These are phyloP conservation scores for Eidolon helvum DNA, from an alignment of 2,113 vertebrate genomes.

Conservation along the genomic window DNA sequence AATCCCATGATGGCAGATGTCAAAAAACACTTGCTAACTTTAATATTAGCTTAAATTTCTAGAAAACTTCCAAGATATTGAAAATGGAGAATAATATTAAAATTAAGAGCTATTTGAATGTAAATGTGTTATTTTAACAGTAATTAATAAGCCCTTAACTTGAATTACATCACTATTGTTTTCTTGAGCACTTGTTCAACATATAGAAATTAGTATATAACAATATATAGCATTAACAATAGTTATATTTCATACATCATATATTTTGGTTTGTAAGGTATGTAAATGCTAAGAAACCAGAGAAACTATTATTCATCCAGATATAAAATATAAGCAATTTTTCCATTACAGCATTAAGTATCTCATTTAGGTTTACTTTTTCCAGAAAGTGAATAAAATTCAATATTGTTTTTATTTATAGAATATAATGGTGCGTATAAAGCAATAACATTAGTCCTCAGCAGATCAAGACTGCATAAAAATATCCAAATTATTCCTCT, in stretches of 20 bases:
- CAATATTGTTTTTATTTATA: not conserved
- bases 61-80: not conserved
- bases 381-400: not conserved
- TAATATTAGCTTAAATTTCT: constrained; percentile 30
- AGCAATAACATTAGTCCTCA: not conserved
- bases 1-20: not conserved
- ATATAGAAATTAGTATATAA: not conserved
- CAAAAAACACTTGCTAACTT: not conserved
- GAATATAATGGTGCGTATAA: not conserved
- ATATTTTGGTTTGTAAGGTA: not conserved
- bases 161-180: not conserved
- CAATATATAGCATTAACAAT: not conserved
- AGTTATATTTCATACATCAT: not conserved
- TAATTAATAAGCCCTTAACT: not conserved
- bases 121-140: not conserved
- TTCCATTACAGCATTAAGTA: not conserved
- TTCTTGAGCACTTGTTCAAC: not conserved
- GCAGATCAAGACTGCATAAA: not conserved
- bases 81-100: not conserved
- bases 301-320: not conserved
- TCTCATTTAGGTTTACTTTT: constrained; percentile 20
- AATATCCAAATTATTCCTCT: constrained; percentile 17
- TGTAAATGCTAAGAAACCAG: not conserved
- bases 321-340: not conserved
- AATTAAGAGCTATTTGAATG: not conserved